Conservation (phyloP, 2,888 invertebrate genomes). For the Theretra japonica region DNA sequence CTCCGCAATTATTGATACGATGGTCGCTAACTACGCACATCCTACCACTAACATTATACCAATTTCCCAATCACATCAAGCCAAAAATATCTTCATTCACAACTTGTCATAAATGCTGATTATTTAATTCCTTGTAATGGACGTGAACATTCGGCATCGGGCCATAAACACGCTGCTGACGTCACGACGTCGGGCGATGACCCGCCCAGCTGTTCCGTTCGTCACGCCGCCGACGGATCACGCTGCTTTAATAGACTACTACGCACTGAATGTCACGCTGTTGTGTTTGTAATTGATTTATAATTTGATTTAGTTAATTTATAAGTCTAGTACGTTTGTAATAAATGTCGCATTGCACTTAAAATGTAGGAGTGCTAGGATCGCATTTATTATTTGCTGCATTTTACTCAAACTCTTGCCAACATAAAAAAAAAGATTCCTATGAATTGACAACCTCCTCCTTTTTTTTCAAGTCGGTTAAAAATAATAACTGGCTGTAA, state of each 20-base stretch:
- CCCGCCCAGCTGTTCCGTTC: conserved; percentile 5
- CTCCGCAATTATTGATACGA: too few relatives aligned
- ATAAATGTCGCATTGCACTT: too few relatives aligned
- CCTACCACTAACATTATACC: too few relatives aligned
- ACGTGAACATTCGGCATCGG: background rate
- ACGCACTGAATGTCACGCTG: background rate
- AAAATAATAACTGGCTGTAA: too few relatives aligned
- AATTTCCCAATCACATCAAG: background rate
- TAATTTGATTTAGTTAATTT: background rate
- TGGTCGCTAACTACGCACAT: too few relatives aligned
- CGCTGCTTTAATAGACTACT: background rate
- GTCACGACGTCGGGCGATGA: conserved; percentile 3
- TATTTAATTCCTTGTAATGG: background rate
- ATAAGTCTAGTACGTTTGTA: background rate
- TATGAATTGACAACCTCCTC: too few relatives aligned
- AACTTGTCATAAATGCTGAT: background rate
- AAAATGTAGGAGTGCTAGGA: too few relatives aligned
- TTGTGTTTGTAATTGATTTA: background rate
- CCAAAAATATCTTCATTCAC: background rate
- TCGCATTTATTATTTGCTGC: too few relatives aligned
- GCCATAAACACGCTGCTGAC: conserved; percentile 5
- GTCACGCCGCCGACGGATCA: conserved; percentile 6
- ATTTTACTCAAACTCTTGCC: too few relatives aligned
- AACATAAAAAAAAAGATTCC: too few relatives aligned
- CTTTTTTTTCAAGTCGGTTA: too few relatives aligned